A percentile compares a stretch with the other conserved stretches of the same genome.
These are phyloP conservation scores for Pteromalus puparum DNA, from an alignment of 1,140 invertebrate genomes.

Conservation along the genomic window DNA sequence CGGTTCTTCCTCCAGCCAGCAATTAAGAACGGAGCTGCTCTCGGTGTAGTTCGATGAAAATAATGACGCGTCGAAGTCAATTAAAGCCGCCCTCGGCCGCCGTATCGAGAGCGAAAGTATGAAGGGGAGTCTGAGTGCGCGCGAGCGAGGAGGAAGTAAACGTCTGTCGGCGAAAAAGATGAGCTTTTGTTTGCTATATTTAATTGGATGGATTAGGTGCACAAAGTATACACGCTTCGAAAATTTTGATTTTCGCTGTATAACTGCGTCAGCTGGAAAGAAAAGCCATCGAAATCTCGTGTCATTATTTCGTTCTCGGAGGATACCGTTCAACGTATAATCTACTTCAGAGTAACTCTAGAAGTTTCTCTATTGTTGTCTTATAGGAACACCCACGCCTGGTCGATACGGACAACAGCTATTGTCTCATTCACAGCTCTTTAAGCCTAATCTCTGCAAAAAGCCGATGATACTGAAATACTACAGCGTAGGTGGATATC, in stretches of 20 bases:
- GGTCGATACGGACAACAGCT: neutral
- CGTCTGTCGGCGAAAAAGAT: neutral
- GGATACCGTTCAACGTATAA: too few relatives aligned
- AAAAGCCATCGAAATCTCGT: neutral
- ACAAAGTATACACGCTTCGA: too few relatives aligned
- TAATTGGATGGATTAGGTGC: neutral
- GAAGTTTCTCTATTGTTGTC: neutral
- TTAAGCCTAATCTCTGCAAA: neutral
- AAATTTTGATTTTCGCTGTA: neutral
- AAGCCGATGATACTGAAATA: neutral
- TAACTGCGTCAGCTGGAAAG: neutral
- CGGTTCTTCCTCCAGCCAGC: neutral
- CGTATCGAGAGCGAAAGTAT: slow-evolving; percentile 41
- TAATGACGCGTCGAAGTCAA: slow-evolving; percentile 46
- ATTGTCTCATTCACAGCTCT: neutral
- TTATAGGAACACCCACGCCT: neutral
- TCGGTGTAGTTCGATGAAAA: slow-evolving; percentile 18
- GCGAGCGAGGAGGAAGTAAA: neutral
- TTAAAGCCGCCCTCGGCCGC: slow-evolving; percentile 3
- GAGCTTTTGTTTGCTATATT: neutral
- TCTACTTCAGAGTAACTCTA: neutral
- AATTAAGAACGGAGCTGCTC: slow-evolving; percentile 26
- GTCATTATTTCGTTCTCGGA: neutral
- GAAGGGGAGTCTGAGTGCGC: slow-evolving; percentile 45
- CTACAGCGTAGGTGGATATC: neutral